Evolutionary conservation across 2,113 vertebrate species (phyloP).

Genomic region (Mus pahari): DNA sequence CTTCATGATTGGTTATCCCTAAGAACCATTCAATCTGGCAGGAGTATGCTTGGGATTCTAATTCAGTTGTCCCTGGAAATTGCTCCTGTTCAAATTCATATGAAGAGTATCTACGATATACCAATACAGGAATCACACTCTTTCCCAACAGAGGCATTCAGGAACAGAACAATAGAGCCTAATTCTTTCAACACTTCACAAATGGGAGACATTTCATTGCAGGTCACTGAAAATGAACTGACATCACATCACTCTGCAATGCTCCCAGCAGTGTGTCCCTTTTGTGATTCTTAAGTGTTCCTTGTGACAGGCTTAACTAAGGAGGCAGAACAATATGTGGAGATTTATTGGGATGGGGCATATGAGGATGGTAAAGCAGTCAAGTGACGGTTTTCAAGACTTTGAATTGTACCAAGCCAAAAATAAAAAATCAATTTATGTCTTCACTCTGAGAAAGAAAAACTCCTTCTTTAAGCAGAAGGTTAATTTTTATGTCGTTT

Average conservation of each 20-base stretch:
- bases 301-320: slow-evolving; percentile 3
- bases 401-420: not conserved
- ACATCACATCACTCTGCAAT: not conserved
- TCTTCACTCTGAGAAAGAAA: slow-evolving; percentile 6
- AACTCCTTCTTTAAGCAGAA: slow-evolving; percentile 39
- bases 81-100: slow-evolving; percentile 50
- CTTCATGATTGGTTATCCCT: fast-evolving
- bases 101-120: not conserved
- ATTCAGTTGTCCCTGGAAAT: slow-evolving; percentile 43
- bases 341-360: not conserved
- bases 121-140: slow-evolving; percentile 19
- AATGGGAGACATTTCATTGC: not conserved
- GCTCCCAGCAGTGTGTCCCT: not conserved
- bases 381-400: not conserved
- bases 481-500: slow-evolving; percentile 69
- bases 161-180: slow-evolving; percentile 32
- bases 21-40: not conserved
- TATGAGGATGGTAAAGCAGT: not conserved
- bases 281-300: slow-evolving; percentile 50
- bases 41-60: slow-evolving; percentile 48
- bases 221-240: slow-evolving; percentile 15
- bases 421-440: not conserved
- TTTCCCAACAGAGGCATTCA: slow-evolving; percentile 39
- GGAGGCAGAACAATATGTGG: not conserved
- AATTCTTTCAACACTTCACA: slow-evolving; percentile 36